Percentiles rank a stretch among this genome's conserved stretches.
These are phyloP conservation scores for Brienomyrus longianalis DNA, from an alignment of 2,113 vertebrate genomes.

Conservation along the genomic window DNA sequence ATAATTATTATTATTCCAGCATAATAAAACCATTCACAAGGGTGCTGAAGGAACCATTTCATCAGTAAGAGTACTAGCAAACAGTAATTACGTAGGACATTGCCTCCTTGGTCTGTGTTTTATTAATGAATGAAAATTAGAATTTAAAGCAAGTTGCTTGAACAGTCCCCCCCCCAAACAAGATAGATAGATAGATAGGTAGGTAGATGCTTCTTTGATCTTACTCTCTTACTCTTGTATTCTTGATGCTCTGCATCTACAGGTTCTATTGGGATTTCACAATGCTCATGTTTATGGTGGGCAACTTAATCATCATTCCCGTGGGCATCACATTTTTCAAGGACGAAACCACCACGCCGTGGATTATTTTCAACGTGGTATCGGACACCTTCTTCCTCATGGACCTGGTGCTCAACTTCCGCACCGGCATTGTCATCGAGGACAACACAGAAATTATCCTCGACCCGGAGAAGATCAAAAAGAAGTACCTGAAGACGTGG, in stretches of 20 bases:
- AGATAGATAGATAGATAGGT: neutral
- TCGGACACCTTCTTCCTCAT: constrained; percentile 97
- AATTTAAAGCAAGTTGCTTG: neutral
- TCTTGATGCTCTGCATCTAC: neutral
- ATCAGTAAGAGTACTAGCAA: neutral
- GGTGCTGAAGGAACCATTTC: neutral
- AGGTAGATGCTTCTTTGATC: neutral
- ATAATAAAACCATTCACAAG: neutral
- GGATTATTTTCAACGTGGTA: constrained; percentile 97
- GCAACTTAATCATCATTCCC: constrained; percentile 95
- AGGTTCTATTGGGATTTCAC: constrained; percentile 99
- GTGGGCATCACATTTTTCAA: constrained; percentile 99
- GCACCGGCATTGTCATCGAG: constrained; percentile 92
- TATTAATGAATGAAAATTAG: neutral
- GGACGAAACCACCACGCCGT: constrained; percentile 90
- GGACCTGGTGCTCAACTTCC: constrained; percentile 96
- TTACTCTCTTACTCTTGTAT: neutral
- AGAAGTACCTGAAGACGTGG: constrained; percentile 92
- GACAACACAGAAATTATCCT: constrained; percentile 98
- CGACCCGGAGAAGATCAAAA: constrained; percentile 90
- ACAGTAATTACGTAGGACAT: neutral
- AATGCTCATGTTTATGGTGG: constrained; percentile 98
- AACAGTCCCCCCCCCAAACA: neutral
- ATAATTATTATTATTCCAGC: neutral
- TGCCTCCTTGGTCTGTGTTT: neutral